Conservation (phyloP, 2,797 vertebrate species). For the Xerus rutilus region DNA sequence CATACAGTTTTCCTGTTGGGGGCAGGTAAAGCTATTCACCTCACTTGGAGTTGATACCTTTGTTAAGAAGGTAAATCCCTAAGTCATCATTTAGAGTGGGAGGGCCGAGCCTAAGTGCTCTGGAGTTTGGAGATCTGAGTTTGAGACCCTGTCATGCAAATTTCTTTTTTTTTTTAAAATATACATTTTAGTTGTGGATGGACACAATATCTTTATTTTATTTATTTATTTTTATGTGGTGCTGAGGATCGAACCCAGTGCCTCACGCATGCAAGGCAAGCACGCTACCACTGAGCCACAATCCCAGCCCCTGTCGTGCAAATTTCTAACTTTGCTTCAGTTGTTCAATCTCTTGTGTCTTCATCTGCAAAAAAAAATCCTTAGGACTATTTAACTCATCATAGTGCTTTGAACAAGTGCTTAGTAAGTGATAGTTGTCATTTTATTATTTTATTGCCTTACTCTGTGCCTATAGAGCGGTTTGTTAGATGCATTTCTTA, state of each 20-base stretch:
- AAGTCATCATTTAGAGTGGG: neutral
- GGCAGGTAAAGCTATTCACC: neutral
- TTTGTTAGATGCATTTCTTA: neutral
- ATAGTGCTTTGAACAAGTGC: neutral
- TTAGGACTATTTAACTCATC: neutral
- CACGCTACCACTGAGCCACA: too few relatives aligned
- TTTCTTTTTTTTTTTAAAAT: too few relatives aligned
- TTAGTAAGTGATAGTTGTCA: neutral
- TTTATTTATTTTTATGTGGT: too few relatives aligned
- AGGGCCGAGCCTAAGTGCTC: neutral
- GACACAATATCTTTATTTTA: too few relatives aligned
- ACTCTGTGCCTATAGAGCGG: neutral
- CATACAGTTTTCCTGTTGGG: conserved; percentile 1
- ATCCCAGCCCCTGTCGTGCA: too few relatives aligned
- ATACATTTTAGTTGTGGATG: too few relatives aligned
- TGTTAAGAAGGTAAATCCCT: conserved; percentile 44
- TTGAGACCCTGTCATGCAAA: neutral
- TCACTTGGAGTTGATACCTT: conserved; percentile 55
- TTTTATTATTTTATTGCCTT: conserved; percentile 19
- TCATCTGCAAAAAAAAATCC: neutral
- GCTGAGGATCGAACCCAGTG: too few relatives aligned
- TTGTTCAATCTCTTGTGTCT: neutral
- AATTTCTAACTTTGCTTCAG: neutral
- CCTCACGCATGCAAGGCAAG: too few relatives aligned
- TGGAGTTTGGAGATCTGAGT: neutral